Evolutionary conservation across 2,797 vertebrate genomes (phyloP).

Genomic region (Odontamblyopus rebecca): DNA sequence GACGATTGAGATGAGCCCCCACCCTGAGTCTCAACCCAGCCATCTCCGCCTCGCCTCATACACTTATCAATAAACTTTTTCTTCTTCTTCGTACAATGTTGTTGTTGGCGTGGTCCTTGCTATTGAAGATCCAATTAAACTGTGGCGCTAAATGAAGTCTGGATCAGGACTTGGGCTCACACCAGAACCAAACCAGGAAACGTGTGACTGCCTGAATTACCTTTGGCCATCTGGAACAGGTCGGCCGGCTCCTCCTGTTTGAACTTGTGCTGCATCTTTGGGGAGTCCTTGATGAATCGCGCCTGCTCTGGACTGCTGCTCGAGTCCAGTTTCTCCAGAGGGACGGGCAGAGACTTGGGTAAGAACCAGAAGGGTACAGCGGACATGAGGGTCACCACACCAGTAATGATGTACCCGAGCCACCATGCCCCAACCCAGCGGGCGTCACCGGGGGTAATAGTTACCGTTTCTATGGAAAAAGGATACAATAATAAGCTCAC

Average conservation of each 20-base stretch:
- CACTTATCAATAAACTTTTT: no score
- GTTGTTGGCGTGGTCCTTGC: no score
- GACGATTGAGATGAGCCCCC: no score
- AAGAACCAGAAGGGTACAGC: constrained; percentile 93
- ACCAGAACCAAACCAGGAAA: not conserved
- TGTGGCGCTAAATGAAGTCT: no score
- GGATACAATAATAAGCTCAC: not conserved
- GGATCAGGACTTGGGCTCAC: not conserved
- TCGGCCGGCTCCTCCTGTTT: constrained; percentile 72
- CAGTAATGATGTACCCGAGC: constrained; percentile 92
- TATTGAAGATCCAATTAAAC: not conserved
- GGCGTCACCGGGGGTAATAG: constrained; percentile 83
- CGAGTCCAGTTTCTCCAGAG: constrained; percentile 72
- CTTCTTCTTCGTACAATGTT: no score
- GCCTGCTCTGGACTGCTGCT: constrained; percentile 82
- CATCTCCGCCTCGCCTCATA: no score
- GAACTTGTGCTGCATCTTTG: constrained; percentile 65
- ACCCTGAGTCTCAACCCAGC: no score
- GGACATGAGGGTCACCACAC: constrained; percentile 82
- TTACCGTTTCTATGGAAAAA: constrained; percentile 75
- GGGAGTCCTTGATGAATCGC: constrained; percentile 83
- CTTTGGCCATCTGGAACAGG: constrained; percentile 85
- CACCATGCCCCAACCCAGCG: constrained; percentile 98
- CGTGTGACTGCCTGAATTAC: constrained; percentile 49
- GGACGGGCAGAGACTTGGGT: constrained; percentile 82